phyloP scores from a whole-genome alignment of 2,888 invertebrate genomes.

The Caenorhabditis macrosperma region DNA sequence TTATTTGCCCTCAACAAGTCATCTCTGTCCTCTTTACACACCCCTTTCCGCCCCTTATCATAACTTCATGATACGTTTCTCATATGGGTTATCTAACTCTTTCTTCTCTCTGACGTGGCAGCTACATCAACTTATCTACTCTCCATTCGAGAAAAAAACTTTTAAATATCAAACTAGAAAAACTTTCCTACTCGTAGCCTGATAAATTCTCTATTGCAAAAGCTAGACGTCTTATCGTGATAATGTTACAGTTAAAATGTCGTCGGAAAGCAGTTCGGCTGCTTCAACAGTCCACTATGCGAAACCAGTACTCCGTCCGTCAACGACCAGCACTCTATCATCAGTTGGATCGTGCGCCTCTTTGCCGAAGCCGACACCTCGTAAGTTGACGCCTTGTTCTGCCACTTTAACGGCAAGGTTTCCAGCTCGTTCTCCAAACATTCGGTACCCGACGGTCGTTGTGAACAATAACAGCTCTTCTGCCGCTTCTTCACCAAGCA shows the following conservation, averaged over 20 bases:
- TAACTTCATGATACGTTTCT: not conserved
- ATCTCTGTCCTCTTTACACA: constrained; percentile 5
- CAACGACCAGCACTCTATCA: constrained; percentile 21
- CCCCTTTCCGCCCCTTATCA: not conserved
- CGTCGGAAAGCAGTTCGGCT: constrained; percentile 45
- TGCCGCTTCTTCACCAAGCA: not conserved
- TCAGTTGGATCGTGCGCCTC: constrained; percentile 38
- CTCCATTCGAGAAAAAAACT: too few relatives aligned
- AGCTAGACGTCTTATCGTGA: not conserved
- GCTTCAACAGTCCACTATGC: constrained; percentile 60
- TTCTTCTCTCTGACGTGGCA: not conserved
- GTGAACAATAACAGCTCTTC: constrained; percentile 34
- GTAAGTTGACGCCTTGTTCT: constrained; percentile 13
- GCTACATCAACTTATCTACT: not conserved
- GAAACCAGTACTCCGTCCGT: constrained; percentile 52
- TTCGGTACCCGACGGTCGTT: constrained; percentile 64
- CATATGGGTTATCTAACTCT: not conserved
- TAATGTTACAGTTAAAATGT: constrained; percentile 34
- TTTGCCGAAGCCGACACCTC: constrained; percentile 26
- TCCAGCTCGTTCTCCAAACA: constrained; percentile 61
- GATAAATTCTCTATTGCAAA: not conserved
- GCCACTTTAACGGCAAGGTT: not conserved
- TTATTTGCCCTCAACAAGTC: constrained; percentile 31
- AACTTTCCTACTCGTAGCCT: too few relatives aligned
- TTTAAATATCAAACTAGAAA: too few relatives aligned